A percentile compares a stretch with the other conserved stretches of the same genome.
phyloP scores from a whole-genome alignment of 2,888 invertebrate genomes.

The Choreutis nemorana region DNA sequence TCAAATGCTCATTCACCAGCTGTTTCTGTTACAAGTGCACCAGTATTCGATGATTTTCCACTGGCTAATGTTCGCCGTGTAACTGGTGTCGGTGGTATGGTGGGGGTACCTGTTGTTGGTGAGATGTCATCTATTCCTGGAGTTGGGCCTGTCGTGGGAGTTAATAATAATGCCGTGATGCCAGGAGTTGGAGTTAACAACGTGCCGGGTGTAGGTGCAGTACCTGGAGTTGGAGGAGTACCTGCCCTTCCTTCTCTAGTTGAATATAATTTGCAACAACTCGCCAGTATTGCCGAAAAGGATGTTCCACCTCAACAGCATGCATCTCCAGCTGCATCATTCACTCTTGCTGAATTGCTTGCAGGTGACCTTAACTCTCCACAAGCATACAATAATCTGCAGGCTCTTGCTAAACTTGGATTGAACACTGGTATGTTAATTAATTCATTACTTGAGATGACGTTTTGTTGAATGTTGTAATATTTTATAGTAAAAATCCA shows the following conservation, averaged over 20 bases:
- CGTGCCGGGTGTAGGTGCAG: constrained; percentile 32
- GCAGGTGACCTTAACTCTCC: constrained; percentile 74
- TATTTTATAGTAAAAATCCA: background rate
- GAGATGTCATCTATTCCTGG: constrained; percentile 25
- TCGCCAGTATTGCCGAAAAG: constrained; percentile 83
- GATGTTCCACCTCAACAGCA: constrained; percentile 62
- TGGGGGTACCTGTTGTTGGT: constrained; percentile 22
- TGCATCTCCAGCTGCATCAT: constrained; percentile 69
- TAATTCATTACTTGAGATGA: constrained; percentile 1
- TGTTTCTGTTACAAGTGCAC: constrained; percentile 69
- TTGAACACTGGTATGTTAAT: constrained; percentile 68
- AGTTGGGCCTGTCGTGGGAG: constrained; percentile 31
- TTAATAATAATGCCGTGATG: constrained; percentile 34
- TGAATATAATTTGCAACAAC: constrained; percentile 85
- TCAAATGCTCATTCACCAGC: constrained; percentile 55
- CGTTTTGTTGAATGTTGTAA: background rate
- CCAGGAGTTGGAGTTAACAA: constrained; percentile 39
- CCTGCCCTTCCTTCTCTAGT: constrained; percentile 73
- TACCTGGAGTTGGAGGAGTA: constrained; percentile 35
- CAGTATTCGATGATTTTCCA: constrained; percentile 79
- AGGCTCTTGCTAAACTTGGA: constrained; percentile 88
- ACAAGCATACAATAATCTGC: constrained; percentile 87
- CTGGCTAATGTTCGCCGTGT: constrained; percentile 60
- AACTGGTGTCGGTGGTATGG: constrained; percentile 33
- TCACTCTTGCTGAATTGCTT: constrained; percentile 80